Base-by-base conservation (phyloP, 2,797 vertebrate genomes). In the Anisognathus igniventris region DNA sequence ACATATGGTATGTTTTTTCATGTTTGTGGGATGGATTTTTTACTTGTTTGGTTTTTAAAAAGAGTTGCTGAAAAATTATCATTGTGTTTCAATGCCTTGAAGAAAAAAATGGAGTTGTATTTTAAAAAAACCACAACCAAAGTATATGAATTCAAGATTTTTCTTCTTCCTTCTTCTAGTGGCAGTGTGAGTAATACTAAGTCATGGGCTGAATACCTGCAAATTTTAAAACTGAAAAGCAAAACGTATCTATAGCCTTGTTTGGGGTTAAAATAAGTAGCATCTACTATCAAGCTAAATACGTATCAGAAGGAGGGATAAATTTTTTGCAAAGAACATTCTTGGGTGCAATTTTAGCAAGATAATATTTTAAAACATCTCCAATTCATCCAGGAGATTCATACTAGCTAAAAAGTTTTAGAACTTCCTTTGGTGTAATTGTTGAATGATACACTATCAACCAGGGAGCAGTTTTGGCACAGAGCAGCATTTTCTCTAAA, bases 391-490 rank as follows among this genome's bases (percentile, higher is more conserved):
- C 80, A 87, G 58, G 30, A 89, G 80, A 94, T 89, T 93, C 74
- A 94, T 53, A 50, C 56, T 37, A 71, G 53, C 74, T 90, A 76
- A 93, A 95, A 93, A 90, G 76, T 33, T 91, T 92, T 54, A 93
- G 76, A 90, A 90, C 71, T 91, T 96, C 81, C 93, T 85, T 87
- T 77, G 74, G 65, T 90, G 90, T 88, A 95, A 90, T 92, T 94
- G 88, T 80, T 96, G 92, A 89, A 95, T 88, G 90, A 97, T 92
- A 93, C 83, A 93, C 50, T 91, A 68, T 80, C 92, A 93, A 82
- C 94, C 35, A 71, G 94, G 93, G 93, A 96, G 79, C 73, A 70
- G 81, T 95, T 95, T 27, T 91, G 91, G 91, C 91, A 88, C 39
- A 61, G 87, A 94, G 75, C 18, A 67, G 58, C 89, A 66, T 94